phyloP scores from a whole-genome alignment of 2,113 vertebrate species.

The Pachypanchax playfairii region DNA sequence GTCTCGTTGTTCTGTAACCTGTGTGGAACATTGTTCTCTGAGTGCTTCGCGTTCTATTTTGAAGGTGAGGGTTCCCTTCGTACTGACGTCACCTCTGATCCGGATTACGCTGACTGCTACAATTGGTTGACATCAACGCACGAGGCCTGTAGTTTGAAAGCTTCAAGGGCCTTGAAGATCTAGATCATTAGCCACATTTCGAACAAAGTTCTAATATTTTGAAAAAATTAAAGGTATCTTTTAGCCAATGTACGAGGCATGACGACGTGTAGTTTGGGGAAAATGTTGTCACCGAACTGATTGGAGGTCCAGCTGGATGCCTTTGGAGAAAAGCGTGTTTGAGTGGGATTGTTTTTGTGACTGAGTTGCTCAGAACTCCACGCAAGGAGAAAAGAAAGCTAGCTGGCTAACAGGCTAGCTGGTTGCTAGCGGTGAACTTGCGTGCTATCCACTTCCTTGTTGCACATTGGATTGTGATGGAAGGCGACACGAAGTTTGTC shows the following conservation, averaged over 20 bases:
- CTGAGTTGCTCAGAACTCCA: conserved; percentile 63
- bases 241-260: not conserved
- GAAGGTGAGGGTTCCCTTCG: conserved; percentile 59
- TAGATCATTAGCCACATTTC: conserved; percentile 46
- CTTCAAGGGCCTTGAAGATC: conserved; percentile 51
- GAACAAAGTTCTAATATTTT: conserved; percentile 61
- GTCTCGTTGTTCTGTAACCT: not conserved
- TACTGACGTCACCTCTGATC: conserved; percentile 54
- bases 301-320: not conserved
- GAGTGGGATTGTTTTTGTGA: conserved; percentile 48
- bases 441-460: conserved; percentile 76
- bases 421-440: conserved; percentile 43
- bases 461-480: conserved; percentile 63
- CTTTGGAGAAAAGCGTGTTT: conserved; percentile 19
- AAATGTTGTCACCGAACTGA: not conserved
- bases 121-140: conserved; percentile 65
- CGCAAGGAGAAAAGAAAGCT: conserved; percentile 62
- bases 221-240: conserved; percentile 12
- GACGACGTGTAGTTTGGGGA: not conserved
- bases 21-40: not conserved
- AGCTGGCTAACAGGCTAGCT: conserved; percentile 46
- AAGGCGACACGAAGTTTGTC: conserved; percentile 61
- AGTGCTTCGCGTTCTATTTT: conserved; percentile 9
- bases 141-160: conserved; percentile 72
- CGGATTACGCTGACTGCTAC: conserved; percentile 44